phyloP scores from a whole-genome alignment of 1,140 invertebrate species.

The Euura saliciscinereae region DNA sequence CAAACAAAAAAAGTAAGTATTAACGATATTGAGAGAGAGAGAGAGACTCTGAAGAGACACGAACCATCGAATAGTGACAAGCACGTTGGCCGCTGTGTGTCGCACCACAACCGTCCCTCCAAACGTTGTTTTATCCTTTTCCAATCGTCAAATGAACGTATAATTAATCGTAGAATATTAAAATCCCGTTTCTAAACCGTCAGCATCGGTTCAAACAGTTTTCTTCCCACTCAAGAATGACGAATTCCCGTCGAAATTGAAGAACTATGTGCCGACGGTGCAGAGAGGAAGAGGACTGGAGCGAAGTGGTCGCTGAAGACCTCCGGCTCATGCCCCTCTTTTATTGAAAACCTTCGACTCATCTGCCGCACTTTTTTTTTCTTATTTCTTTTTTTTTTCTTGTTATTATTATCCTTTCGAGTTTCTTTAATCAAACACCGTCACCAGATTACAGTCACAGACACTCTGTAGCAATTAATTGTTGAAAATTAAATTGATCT shows the following conservation, averaged over 20 bases:
- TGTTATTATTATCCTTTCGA: background rate
- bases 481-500: no score
- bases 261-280: background rate
- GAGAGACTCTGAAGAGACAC: slow-evolving; percentile 25
- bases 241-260: no score
- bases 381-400: background rate
- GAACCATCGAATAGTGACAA: slow-evolving; percentile 60
- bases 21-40: no score
- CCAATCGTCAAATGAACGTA: no score
- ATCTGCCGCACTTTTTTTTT: background rate
- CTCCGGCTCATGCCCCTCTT: background rate
- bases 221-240: no score
- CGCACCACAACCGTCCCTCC: slow-evolving; percentile 50
- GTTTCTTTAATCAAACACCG: background rate
- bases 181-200: no score
- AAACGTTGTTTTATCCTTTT: slow-evolving; percentile 19
- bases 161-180: no score
- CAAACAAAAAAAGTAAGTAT: no score
- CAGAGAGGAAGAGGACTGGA: background rate
- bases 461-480: no score
- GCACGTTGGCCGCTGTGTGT: slow-evolving; percentile 52
- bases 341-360: background rate
- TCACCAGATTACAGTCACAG: no score
- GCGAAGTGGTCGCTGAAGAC: slow-evolving; percentile 3
- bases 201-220: no score